Percentiles rank a stretch among this genome's conserved stretches.
These are phyloP conservation scores for Aplochiton taeniatus DNA, from an alignment of 2,797 vertebrate genomes.

Conservation along the genomic window DNA sequence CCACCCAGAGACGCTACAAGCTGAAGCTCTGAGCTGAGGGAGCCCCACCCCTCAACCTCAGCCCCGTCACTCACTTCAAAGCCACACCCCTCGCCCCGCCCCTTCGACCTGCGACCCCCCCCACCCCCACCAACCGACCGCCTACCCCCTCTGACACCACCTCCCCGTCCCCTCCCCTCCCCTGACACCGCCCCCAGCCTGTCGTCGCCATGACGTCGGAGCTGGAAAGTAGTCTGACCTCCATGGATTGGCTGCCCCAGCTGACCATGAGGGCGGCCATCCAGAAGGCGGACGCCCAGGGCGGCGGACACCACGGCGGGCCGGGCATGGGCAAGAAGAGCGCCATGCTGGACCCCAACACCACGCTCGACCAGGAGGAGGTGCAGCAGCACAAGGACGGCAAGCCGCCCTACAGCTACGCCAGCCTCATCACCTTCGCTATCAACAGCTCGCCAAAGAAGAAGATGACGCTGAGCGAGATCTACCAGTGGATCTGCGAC, in stretches of 20 bases:
- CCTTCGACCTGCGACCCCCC: slow-evolving; percentile 34
- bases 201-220: slow-evolving; percentile 88
- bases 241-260: slow-evolving; percentile 95
- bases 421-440: slow-evolving; percentile 92
- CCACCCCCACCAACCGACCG: too few relatives aligned
- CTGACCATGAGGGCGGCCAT: slow-evolving; percentile 92
- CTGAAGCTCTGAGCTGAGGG: slow-evolving; percentile 64
- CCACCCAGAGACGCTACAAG: slow-evolving; percentile 45
- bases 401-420: slow-evolving; percentile 92
- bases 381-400: slow-evolving; percentile 93
- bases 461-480: slow-evolving; percentile 95
- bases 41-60: slow-evolving; percentile 43
- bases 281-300: slow-evolving; percentile 87
- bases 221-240: slow-evolving; percentile 94
- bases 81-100: slow-evolving; percentile 33
- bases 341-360: slow-evolving; percentile 86
- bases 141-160: background rate
- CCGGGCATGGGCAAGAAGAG: slow-evolving; percentile 88
- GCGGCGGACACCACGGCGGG: slow-evolving; percentile 76
- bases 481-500: slow-evolving; percentile 97
- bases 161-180: slow-evolving; percentile 38
- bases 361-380: slow-evolving; percentile 91
- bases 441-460: slow-evolving; percentile 96
- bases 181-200: slow-evolving; percentile 53
- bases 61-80: slow-evolving; percentile 34